Conservation (phyloP, 2,888 invertebrate genomes). For the Trachelus iudaicus region DNA sequence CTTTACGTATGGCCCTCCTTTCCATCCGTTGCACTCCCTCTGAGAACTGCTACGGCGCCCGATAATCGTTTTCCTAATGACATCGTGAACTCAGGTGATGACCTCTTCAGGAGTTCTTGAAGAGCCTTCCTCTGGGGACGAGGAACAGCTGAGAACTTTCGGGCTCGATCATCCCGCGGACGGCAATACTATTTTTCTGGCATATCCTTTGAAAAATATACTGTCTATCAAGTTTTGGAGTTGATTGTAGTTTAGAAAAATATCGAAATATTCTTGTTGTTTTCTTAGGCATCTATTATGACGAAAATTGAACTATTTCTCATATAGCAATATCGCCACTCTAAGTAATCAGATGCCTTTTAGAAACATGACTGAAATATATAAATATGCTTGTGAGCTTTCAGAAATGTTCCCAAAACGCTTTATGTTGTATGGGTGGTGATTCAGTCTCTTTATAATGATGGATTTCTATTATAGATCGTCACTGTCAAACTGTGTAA, state of each 20-base stretch:
- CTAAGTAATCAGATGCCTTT: no score
- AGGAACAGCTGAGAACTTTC: constrained; percentile 10
- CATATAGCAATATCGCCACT: no score
- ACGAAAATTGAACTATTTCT: background rate
- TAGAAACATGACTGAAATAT: no score
- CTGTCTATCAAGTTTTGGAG: background rate
- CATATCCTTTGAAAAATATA: background rate
- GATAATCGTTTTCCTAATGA: constrained; percentile 47
- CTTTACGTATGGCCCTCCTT: constrained; percentile 42
- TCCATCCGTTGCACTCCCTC: constrained; percentile 33
- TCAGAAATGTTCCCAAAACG: no score
- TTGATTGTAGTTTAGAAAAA: background rate
- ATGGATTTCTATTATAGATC: background rate
- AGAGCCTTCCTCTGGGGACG: constrained; percentile 6
- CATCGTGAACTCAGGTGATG: constrained; percentile 34
- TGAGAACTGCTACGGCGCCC: constrained; percentile 44
- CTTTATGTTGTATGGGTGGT: background rate
- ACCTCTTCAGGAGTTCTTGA: constrained; percentile 18
- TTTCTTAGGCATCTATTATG: background rate
- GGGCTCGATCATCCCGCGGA: constrained; percentile 9
- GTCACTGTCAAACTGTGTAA: background rate
- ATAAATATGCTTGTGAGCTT: no score
- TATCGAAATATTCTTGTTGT: background rate
- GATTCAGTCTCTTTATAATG: background rate
- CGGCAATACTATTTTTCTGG: background rate